These are phyloP conservation scores for Cyclopterus lumpus DNA, from an alignment of 2,797 vertebrate species.

Conservation along the genomic window DNA sequence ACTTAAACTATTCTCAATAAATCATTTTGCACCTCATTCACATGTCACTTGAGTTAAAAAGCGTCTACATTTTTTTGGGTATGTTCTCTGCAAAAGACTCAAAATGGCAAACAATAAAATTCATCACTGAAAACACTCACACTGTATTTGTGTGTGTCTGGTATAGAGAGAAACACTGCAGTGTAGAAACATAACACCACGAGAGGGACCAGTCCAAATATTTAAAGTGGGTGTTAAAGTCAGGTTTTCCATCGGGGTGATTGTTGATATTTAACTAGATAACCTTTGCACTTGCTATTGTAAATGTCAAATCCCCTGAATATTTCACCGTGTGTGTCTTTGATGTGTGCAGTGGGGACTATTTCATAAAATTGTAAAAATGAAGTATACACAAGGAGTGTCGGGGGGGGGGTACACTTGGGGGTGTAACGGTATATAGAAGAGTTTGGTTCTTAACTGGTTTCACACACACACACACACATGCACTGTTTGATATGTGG, in stretches of 20 bases:
- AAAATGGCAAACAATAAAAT: background rate
- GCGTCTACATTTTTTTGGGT: background rate
- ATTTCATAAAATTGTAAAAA: constrained; percentile 25
- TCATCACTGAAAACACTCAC: constrained; percentile 30
- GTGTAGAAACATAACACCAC: constrained; percentile 43
- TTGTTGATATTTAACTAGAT: constrained; percentile 49
- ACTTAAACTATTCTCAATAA: background rate
- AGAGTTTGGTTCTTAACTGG: background rate
- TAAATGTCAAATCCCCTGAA: constrained; percentile 29
- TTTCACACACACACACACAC: background rate
- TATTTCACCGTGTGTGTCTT: background rate
- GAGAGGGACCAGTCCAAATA: constrained; percentile 35
- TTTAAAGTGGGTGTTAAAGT: constrained; percentile 52
- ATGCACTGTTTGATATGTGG: constrained; percentile 26
- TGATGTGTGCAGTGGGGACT: background rate
- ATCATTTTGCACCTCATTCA: background rate
- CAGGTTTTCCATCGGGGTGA: constrained; percentile 46
- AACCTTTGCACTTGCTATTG: constrained; percentile 8
- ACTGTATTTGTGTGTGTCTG: background rate
- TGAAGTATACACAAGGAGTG: constrained; percentile 20
- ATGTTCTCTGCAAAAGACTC: background rate
- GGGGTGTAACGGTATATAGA: background rate
- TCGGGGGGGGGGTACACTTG: constrained; percentile 23
- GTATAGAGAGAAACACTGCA: background rate
- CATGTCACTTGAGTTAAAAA: background rate